Conservation (phyloP, 2,797 vertebrate genomes). For the Eleutherodactylus coqui region DNA sequence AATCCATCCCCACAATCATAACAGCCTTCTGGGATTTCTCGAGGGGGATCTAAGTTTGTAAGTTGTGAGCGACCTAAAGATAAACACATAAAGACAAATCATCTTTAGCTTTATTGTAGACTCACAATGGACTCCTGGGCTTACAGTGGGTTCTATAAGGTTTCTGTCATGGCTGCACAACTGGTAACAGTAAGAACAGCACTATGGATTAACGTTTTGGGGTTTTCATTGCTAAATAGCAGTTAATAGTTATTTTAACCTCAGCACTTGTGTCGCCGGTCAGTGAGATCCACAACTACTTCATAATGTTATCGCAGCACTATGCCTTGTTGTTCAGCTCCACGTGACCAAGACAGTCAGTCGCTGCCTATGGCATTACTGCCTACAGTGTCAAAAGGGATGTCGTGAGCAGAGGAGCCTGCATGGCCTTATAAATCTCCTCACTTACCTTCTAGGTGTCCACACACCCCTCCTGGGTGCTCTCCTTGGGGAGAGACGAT, state of each 20-base stretch:
- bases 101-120: neutral
- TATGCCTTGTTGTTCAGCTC: neutral
- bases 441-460: no score
- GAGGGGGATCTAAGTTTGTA: conserved; percentile 83
- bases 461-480: no score
- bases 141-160: neutral
- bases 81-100: neutral
- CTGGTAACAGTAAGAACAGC: no score
- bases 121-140: no score
- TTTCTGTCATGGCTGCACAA: neutral
- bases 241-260: neutral
- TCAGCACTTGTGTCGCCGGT: neutral
- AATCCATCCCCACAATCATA: conserved; percentile 95
- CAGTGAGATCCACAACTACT: neutral
- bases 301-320: neutral
- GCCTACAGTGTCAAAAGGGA: no score
- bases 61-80: conserved; percentile 85
- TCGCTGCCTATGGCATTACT: neutral
- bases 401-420: no score
- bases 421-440: no score
- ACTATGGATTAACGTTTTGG: neutral
- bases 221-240: neutral
- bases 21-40: conserved; percentile 81
- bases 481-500: no score
- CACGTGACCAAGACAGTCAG: neutral